Conservation (phyloP, 2,113 vertebrate species). For the Epinephelus fuscoguttatus region DNA sequence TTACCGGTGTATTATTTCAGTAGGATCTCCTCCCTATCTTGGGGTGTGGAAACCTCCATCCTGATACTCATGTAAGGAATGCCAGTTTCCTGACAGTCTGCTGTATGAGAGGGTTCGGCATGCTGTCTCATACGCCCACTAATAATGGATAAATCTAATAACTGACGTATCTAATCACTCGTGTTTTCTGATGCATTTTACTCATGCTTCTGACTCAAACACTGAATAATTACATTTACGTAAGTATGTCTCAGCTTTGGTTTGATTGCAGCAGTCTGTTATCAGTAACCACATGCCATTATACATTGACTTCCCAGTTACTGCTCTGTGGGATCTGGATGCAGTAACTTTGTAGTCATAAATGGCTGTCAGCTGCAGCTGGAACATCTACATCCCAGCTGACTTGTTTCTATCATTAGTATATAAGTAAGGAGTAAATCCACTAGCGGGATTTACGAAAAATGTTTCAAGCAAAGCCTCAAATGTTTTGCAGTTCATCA, state of each 20-base stretch:
- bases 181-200: not conserved
- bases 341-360: not conserved
- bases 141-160: not conserved
- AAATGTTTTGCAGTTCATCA: not conserved
- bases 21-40: conserved; percentile 11
- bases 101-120: not conserved
- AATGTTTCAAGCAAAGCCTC: not conserved
- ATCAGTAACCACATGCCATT: not conserved
- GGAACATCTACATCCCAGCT: not conserved
- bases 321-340: not conserved
- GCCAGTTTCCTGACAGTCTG: conserved; percentile 13
- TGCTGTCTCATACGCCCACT: not conserved
- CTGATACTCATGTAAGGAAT: conserved; percentile 21
- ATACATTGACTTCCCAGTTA: not conserved
- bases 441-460: not conserved
- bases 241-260: not conserved
- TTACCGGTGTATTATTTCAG: conserved; percentile 6
- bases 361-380: not conserved
- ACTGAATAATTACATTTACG: not conserved
- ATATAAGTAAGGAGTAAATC: not conserved
- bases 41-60: not conserved
- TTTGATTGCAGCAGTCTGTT: not conserved
- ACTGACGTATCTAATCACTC: not conserved
- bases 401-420: not conserved
- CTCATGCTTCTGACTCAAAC: conserved; percentile 6